Evolutionary conservation across 2,797 vertebrate species (phyloP).

Genomic region (Heteromormyrus szaboi): DNA sequence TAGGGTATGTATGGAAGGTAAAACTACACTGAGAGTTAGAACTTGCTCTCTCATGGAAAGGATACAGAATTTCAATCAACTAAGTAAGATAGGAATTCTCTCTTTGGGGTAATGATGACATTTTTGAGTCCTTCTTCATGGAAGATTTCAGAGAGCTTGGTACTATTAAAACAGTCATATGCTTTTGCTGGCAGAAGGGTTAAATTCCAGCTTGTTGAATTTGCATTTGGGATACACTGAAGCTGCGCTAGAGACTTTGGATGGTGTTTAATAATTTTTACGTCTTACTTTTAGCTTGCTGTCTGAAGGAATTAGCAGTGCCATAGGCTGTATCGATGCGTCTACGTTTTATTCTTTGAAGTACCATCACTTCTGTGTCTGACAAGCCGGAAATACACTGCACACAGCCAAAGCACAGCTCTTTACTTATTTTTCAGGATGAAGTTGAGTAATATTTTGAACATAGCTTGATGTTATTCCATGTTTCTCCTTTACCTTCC

Average conservation of each 20-base stretch:
- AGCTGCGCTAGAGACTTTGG: not conserved
- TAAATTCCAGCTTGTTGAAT: not conserved
- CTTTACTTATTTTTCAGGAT: not conserved
- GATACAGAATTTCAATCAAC: not conserved
- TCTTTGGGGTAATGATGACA: not conserved
- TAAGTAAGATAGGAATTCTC: not conserved
- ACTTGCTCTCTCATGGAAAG: not conserved
- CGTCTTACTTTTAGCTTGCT: not conserved
- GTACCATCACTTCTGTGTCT: not conserved
- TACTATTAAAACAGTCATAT: not conserved
- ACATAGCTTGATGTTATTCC: not conserved
- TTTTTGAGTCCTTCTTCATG: not conserved
- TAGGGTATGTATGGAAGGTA: not conserved
- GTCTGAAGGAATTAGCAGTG: not conserved
- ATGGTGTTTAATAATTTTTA: not conserved
- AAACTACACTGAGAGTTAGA: not conserved
- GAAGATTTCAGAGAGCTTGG: not conserved
- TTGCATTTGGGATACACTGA: not conserved
- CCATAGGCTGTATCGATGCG: not conserved
- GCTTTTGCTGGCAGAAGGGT: not conserved
- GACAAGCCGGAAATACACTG: not conserved
- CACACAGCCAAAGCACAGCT: not conserved
- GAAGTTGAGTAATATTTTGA: not conserved
- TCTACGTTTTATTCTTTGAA: not conserved
- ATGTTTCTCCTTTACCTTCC: not conserved